These are phyloP conservation scores for Agriotes lineatus DNA, from an alignment of 2,888 invertebrate species.

Conservation along the genomic window DNA sequence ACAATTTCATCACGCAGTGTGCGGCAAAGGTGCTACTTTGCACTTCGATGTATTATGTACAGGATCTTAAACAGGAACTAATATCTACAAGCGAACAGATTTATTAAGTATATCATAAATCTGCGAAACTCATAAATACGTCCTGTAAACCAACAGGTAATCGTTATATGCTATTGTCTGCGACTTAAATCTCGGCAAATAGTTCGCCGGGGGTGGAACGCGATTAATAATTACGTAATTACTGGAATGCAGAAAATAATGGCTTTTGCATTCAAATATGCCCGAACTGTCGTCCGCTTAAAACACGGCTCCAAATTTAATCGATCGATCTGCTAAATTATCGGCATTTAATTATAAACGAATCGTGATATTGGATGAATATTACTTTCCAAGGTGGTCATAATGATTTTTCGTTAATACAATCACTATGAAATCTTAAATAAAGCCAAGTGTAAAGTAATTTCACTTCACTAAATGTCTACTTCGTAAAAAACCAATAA, in stretches of 20 bases:
- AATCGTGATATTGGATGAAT: too few species aligned
- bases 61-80: conserved; percentile 26
- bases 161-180: conserved; percentile 25
- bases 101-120: conserved; percentile 25
- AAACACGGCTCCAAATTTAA: neutral
- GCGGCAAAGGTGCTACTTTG: neutral
- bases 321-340: neutral
- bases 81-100: conserved; percentile 16
- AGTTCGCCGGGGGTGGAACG: conserved; percentile 26
- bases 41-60: neutral
- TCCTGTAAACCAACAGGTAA: conserved; percentile 24
- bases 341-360: too few species aligned
- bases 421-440: too few species aligned
- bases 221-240: conserved; percentile 33
- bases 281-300: neutral
- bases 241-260: conserved; percentile 23
- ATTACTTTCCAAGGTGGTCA: too few species aligned
- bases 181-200: conserved; percentile 26
- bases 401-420: too few species aligned
- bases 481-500: too few species aligned
- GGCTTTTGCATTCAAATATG: conserved; percentile 22
- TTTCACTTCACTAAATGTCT: too few species aligned
- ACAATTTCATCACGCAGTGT: conserved; percentile 17
- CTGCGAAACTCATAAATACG: conserved; percentile 20
- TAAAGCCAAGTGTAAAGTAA: too few species aligned